Evolutionary conservation across 2,113 vertebrate genomes (phyloP), one percentile per base, ranked within the genome.

Genomic region (Chaetura pelagica): DNA sequence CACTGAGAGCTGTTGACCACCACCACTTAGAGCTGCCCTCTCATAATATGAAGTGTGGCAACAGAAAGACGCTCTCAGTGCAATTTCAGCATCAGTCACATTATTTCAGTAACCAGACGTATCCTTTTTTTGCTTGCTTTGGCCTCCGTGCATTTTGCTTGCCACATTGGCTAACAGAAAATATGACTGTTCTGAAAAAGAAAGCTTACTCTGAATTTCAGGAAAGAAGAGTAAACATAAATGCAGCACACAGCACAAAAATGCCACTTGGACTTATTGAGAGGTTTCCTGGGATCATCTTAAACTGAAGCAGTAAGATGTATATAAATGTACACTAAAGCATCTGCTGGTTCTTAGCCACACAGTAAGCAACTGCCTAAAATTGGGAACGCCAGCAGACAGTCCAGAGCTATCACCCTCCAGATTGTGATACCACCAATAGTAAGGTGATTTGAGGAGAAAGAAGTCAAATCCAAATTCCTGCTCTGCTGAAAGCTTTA

Each of bases 101-200:
- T 42, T 0, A 59, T 34, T 79, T 72, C 46, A 42, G 68, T 77
- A 44, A 77, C 44, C 54, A 55, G 23, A 29, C 48, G 64, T 40
- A 13, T 13, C n/a, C 17, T 79, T 90, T 91, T 87, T 87, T 77
- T n/a, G 15, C 34, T 92, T 90, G 58, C 76, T 40, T 93, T 95
- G 52, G 34, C 52, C 34, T 58, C 55, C 0, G 0, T 40, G 12
- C 48, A 67, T 85, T 92, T 96, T 95, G 48, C 58, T 84, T 84
- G 87, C 68, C 63, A 80, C 51, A 7, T 1, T 55, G 69, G 62
- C 67, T 85, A 46, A 69, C 27, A n/a, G n/a, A 78, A 96, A 83
- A 80, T 34, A 77, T 23, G 23, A 52, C 32, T 73, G 8, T 40
- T 66, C 67, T 68, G n/a, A 63, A 87, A 84, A 63, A 76, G 58